These are phyloP conservation scores for Aradophagus sp. DNA, from an alignment of 1,140 invertebrate genomes.

Conservation along the genomic window DNA sequence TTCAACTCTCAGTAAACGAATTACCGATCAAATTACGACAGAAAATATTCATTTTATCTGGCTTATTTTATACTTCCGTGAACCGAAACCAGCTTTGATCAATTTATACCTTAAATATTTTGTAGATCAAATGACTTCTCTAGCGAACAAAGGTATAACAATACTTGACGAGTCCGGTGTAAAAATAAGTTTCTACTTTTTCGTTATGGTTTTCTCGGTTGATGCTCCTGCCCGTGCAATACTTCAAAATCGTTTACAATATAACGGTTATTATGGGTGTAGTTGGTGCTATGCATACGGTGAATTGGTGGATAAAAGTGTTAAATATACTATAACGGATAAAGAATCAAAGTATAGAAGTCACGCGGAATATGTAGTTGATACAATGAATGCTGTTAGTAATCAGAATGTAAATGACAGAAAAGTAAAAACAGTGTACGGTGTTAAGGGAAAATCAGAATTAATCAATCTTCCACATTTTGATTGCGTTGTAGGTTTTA, in stretches of 20 bases:
- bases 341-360: neutral
- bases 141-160: slow-evolving; percentile 22
- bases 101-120: slow-evolving; percentile 40
- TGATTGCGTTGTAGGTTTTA: neutral
- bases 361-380: slow-evolving; percentile 2
- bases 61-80: slow-evolving; percentile 10
- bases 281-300: slow-evolving; percentile 48
- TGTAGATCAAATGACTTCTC: slow-evolving; percentile 7
- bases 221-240: slow-evolving; percentile 42
- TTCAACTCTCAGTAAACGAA: slow-evolving; percentile 9
- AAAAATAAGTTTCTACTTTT: slow-evolving; percentile 17
- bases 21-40: slow-evolving; percentile 6
- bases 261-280: slow-evolving; percentile 34
- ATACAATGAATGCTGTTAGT: neutral
- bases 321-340: neutral
- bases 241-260: slow-evolving; percentile 44
- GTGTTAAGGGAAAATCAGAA: neutral
- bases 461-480: neutral
- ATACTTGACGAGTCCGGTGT: slow-evolving; percentile 11
- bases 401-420: neutral
- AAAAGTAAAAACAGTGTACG: neutral
- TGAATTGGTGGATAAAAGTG: neutral
- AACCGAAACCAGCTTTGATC: slow-evolving; percentile 35
- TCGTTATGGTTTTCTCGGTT: slow-evolving; percentile 11
- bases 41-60: slow-evolving; percentile 9